Evolutionary conservation across 2,888 invertebrate species (phyloP), one percentile per base, ranked within the genome.

Genomic region (Drosophila demipolita): DNA sequence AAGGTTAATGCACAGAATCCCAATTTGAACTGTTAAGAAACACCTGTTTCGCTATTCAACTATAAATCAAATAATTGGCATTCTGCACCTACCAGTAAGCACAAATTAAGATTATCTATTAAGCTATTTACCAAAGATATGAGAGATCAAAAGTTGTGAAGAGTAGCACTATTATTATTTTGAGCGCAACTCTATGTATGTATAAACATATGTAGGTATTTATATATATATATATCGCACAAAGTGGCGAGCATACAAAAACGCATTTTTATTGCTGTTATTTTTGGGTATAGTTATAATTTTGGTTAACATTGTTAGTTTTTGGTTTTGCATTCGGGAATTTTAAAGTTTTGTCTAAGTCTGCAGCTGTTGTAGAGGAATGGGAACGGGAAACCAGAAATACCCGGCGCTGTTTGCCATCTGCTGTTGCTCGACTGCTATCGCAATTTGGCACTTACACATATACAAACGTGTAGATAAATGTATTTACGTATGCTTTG

Each of bases 321-420:
- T 38, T 54, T 38, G n/a, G 35, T 48, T 9, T 55, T 65, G 54
- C n/a, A 49, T 49, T 26, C 52, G 33, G 48, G 17, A 48, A 6
- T 29, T 52, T 61, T 36, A 29, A 2, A 69, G 45, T 52, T 11
- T 26, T 26, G 62, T 26, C 33, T 35, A 67, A 67, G 61, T 80
- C 52, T 70, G 80, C 70, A 79, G 57, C 60, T 64, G 53, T 80
- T 61, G 32, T 61, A 65, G 52, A 58, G 36, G 42, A 65, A 69
- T 62, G 59, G 54, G 75, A 79, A 58, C 75, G 63, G 74, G 59
- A 59, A 52, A 75, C n/a, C 79, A 75, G 75, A 66, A 78, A 61
- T 42, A 63, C 42, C 36, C 6, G 33, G 26, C 53, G 32, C 48
- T 55, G 38, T 57, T 74, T 54, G 42, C 2, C 15, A 20, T 23